Percentiles rank a stretch among this genome's conserved stretches.
Evolutionary conservation across 1,140 invertebrate species (phyloP).

Genomic region (Drosophila sulfurigaster): DNA sequence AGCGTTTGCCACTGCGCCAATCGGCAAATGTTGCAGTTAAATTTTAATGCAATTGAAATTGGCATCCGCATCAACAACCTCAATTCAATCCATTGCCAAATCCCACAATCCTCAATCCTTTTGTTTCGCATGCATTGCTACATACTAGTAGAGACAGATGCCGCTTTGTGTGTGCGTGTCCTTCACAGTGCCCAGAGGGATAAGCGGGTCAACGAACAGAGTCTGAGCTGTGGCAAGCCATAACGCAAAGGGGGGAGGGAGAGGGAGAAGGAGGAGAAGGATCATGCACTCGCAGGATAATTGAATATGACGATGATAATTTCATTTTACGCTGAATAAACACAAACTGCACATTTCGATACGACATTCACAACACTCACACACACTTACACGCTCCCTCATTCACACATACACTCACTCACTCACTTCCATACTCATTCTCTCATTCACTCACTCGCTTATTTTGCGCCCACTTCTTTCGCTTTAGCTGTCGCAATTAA

Average conservation of each 20-base stretch:
- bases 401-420: background rate
- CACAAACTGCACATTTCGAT: conserved; percentile 67
- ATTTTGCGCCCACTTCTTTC: conserved; percentile 25
- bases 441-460: background rate
- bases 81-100: conserved; percentile 21
- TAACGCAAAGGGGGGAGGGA: too few relatives aligned
- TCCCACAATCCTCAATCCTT: conserved; percentile 53
- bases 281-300: conserved; percentile 62
- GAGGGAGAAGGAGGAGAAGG: too few relatives aligned
- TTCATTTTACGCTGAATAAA: conserved; percentile 76
- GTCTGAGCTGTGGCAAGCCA: background rate
- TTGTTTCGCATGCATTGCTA: conserved; percentile 23
- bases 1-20: conserved; percentile 23
- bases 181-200: conserved; percentile 47
- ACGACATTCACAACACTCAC: conserved; percentile 25
- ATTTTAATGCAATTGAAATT: conserved; percentile 48
- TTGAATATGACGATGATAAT: conserved; percentile 79
- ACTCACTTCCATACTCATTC: background rate
- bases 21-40: conserved; percentile 31
- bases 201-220: conserved; percentile 52
- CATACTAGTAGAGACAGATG: conserved; percentile 22
- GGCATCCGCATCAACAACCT: conserved; percentile 34
- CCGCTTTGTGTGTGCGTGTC: conserved; percentile 27
- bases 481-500: conserved; percentile 58
- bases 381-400: background rate